These are phyloP conservation scores for Nyctereutes procyonoides DNA, from an alignment of 2,113 vertebrate genomes.

Conservation along the genomic window DNA sequence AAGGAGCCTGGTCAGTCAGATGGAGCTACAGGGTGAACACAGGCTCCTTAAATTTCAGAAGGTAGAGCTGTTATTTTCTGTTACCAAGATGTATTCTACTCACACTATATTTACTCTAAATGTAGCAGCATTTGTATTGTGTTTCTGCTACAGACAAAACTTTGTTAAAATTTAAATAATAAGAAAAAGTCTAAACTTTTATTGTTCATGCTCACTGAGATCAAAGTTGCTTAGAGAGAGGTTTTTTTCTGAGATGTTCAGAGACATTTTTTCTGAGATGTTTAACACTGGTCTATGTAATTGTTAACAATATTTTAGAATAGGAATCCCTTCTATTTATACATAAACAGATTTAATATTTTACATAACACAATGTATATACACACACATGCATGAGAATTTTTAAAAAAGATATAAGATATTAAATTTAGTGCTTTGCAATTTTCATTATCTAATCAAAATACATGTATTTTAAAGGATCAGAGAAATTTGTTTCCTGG, in stretches of 20 bases:
- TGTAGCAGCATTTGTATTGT: background rate
- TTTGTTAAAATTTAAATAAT: background rate
- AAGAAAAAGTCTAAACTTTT: background rate
- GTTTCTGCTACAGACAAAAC: background rate
- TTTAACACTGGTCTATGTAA: background rate
- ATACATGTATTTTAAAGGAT: background rate
- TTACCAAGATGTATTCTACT: background rate
- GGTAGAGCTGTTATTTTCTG: background rate
- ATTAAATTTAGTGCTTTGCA: background rate
- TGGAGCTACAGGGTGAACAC: background rate
- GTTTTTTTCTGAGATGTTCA: background rate
- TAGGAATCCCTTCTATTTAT: background rate
- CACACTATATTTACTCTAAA: background rate
- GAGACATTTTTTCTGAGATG: background rate
- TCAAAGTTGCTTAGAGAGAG: background rate
- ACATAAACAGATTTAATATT: background rate
- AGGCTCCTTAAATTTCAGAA: background rate
- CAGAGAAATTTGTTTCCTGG: background rate
- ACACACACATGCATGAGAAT: background rate
- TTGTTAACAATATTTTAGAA: constrained; percentile 18
- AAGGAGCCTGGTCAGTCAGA: background rate
- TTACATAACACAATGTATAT: background rate
- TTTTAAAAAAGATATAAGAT: background rate
- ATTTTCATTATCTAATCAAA: background rate
- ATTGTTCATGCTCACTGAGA: background rate